These are phyloP conservation scores for Leptinotarsa defecta DNA, from an alignment of 1,140 invertebrate species.

Conservation along the genomic window DNA sequence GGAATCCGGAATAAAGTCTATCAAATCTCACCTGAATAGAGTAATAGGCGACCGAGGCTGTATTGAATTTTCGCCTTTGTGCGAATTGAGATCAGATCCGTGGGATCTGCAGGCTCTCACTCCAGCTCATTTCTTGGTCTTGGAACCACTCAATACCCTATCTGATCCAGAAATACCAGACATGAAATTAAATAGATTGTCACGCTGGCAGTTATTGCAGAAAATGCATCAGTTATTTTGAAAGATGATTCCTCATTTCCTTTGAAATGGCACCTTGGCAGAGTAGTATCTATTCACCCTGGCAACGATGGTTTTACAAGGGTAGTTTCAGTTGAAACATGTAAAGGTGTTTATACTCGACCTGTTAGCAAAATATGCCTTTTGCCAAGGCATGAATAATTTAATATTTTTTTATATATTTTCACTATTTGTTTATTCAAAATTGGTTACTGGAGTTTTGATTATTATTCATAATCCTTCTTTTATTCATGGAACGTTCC, in stretches of 20 bases:
- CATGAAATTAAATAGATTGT: background rate
- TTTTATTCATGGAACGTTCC: too few species aligned
- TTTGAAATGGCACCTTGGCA: slow-evolving; percentile 38
- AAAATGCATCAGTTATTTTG: slow-evolving; percentile 32
- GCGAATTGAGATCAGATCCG: background rate
- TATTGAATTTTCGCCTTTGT: background rate
- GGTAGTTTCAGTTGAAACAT: slow-evolving; percentile 45
- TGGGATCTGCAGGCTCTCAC: background rate
- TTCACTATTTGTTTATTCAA: too few species aligned
- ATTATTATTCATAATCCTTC: too few species aligned
- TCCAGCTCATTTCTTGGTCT: slow-evolving; percentile 47
- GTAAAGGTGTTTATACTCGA: slow-evolving; percentile 36
- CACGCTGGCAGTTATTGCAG: slow-evolving; percentile 22
- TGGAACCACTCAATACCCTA: background rate
- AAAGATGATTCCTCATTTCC: slow-evolving; percentile 37
- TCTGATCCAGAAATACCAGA: slow-evolving; percentile 11
- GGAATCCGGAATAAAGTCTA: background rate
- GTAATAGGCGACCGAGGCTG: background rate
- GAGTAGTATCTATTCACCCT: slow-evolving; percentile 32
- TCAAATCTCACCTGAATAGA: too few species aligned
- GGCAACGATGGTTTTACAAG: slow-evolving; percentile 42
- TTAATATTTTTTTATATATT: background rate
- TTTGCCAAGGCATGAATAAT: background rate
- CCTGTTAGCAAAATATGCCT: slow-evolving; percentile 14
- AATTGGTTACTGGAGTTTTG: too few species aligned